A percentile compares a stretch with the other conserved stretches of the same genome.
Conservation (phyloP, 2,797 vertebrate genomes). For the Enoplosus armatus region DNA sequence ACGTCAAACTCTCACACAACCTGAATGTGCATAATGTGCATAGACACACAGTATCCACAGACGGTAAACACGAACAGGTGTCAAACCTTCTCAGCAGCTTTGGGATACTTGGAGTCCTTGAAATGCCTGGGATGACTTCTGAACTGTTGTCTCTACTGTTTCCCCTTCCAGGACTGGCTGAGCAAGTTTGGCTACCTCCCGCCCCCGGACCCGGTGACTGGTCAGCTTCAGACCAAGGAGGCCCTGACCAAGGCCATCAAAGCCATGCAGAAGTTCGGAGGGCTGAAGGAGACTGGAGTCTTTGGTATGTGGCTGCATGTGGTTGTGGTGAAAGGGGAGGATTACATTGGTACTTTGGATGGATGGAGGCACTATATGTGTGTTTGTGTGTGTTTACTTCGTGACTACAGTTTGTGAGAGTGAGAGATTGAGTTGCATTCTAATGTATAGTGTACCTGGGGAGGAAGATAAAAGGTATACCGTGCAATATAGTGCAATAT, state of each 20-base stretch:
- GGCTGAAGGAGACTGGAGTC: constrained; percentile 58
- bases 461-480: background rate
- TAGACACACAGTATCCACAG: background rate
- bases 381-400: constrained; percentile 22
- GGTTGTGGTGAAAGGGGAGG: background rate
- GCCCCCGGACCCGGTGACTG: constrained; percentile 88
- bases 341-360: background rate
- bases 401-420: background rate
- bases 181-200: constrained; percentile 95
- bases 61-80: constrained; percentile 44
- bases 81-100: constrained; percentile 26
- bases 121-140: constrained; percentile 44
- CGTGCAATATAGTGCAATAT: background rate
- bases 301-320: constrained; percentile 43
- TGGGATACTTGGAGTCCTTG: constrained; percentile 28
- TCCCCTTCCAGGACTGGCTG: constrained; percentile 91
- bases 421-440: background rate
- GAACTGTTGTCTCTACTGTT: constrained; percentile 44
- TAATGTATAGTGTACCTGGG: background rate
- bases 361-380: background rate
- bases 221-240: constrained; percentile 92
- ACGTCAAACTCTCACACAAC: background rate
- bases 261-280: constrained; percentile 92
- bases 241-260: constrained; percentile 92
- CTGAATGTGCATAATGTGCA: background rate